Evolutionary conservation across 1,140 invertebrate genomes (phyloP).

Genomic region (Conopomorpha cramerella): DNA sequence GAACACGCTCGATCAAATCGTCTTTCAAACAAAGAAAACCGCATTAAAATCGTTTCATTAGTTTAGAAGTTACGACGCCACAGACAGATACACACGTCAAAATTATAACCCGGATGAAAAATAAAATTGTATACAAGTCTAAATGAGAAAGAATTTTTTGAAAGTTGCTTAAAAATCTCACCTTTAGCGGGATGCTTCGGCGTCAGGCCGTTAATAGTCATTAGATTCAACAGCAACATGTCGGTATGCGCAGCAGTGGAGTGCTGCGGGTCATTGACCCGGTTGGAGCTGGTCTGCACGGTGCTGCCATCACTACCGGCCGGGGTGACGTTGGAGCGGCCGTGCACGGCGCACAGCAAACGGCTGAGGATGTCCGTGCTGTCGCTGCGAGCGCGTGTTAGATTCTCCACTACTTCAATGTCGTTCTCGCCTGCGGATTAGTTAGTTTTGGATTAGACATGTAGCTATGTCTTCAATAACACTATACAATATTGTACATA

Average conservation of each 20-base stretch:
- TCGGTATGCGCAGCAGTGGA: slow-evolving; percentile 40
- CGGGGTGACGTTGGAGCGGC: neutral
- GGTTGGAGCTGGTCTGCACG: slow-evolving; percentile 21
- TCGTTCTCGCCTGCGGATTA: slow-evolving; percentile 32
- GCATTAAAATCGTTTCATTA: no score
- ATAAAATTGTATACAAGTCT: no score
- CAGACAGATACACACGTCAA: no score
- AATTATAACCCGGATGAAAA: no score
- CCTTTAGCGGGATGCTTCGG: slow-evolving; percentile 26
- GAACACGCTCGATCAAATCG: no score
- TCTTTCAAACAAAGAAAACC: no score
- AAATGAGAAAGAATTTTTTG: no score
- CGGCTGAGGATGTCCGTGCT: slow-evolving; percentile 23
- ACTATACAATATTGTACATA: no score
- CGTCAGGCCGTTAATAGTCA: slow-evolving; percentile 45
- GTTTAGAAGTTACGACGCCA: no score
- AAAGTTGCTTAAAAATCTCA: no score
- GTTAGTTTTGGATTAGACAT: no score
- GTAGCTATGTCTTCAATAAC: no score
- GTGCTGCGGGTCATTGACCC: slow-evolving; percentile 30
- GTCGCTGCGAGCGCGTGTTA: slow-evolving; percentile 1
- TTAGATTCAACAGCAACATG: slow-evolving; percentile 45
- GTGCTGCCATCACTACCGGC: slow-evolving; percentile 10
- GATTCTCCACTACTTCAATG: slow-evolving; percentile 19
- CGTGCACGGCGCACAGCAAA: slow-evolving; percentile 24